Base-by-base conservation (phyloP, 1,140 invertebrate genomes). In the Drosophila micromelanica region DNA sequence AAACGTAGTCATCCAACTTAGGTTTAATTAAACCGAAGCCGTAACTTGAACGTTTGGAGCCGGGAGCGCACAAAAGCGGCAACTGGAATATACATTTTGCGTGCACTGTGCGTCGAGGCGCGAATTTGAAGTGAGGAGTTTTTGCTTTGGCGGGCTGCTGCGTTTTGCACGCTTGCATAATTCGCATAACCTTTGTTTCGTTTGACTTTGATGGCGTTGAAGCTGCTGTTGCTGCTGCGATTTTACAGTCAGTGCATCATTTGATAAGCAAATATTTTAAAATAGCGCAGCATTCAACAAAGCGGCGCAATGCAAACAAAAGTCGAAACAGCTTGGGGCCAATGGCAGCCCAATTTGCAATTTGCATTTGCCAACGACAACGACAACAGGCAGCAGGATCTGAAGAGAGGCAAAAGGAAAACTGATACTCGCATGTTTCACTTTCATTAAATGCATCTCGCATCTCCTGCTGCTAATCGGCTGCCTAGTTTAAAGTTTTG, bases 181-280 rank as follows among this genome's bases (percentile, higher is more conserved):
- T 69, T 73, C 56, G 51, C 17, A 51, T 51, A 62, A 62, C 71
- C 65, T 70, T 69, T 73, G 65, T 73, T 69, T 56, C 62, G 65
- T 62, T 73, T 73, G 71, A 43, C 65, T 73, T 73, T 43, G 46
- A 64, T 42, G 49, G 37, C 27, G 27, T 60, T 37, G 38, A 35
- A 43, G 54, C 23, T 27, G 23, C 40, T 37, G 23, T 11, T 17
- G 60, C 23, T 17, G 12, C 30, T 13, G 35, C 40, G 43, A 57
- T 57, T 71, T 64, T 42, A 51, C 68, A 64, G 23, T 30, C 12
- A 40, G n/a, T 61, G 51, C 64, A 52, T 42, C 57, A 69, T 56
- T 69, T 73, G 65, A 62, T 61, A 69, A 69, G 65, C 65, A 69
- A 73, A 73, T 61, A 73, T 62, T 68, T 69, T 35, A 56, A 73